These are phyloP conservation scores for Oreortyx pictus DNA, from an alignment of 2,797 vertebrate genomes.

Conservation along the genomic window DNA sequence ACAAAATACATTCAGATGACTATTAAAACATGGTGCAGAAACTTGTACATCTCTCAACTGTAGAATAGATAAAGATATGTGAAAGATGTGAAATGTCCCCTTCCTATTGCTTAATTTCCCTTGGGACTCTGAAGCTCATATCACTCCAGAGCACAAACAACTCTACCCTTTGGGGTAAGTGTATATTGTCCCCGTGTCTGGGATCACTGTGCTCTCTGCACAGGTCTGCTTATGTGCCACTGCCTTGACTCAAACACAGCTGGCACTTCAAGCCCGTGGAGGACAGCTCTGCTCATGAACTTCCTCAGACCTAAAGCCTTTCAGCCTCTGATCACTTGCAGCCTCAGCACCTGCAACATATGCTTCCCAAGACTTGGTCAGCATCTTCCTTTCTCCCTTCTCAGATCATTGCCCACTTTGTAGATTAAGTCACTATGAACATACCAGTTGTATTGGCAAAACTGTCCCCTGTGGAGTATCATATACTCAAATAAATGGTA, in stretches of 20 bases:
- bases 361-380: background rate
- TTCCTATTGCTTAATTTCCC: background rate
- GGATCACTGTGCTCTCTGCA: background rate
- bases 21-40: background rate
- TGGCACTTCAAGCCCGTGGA: background rate
- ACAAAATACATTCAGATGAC: background rate
- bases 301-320: accelerated
- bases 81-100: background rate
- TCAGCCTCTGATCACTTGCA: background rate
- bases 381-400: background rate
- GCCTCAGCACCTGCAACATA: background rate
- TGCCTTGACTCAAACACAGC: background rate
- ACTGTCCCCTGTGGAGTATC: background rate
- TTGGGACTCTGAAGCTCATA: background rate
- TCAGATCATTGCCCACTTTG: background rate
- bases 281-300: background rate
- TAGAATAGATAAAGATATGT: background rate
- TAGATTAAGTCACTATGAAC: background rate
- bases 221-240: background rate
- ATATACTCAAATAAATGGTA: background rate
- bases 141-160: background rate
- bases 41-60: background rate
- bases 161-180: background rate
- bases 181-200: background rate
- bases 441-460: background rate